Conservation (phyloP, 2,113 vertebrate species). For the Bucco capensis region DNA sequence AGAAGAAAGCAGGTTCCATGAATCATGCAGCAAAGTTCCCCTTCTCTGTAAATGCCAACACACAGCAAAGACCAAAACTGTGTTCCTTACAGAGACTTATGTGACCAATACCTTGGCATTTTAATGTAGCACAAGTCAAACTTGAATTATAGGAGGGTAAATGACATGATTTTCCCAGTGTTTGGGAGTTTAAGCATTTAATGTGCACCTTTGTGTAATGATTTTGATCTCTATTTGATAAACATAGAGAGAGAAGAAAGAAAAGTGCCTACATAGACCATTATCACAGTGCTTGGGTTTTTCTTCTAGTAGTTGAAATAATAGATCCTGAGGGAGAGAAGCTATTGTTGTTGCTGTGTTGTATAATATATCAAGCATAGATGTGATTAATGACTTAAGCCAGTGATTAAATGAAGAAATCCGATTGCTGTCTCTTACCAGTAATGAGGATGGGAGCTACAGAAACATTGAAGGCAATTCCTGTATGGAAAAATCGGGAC, state of each 20-base stretch:
- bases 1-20: neutral
- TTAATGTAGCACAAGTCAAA: neutral
- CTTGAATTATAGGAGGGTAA: neutral
- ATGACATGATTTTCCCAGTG: neutral
- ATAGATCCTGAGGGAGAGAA: neutral
- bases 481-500: neutral
- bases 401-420: slow-evolving; percentile 14
- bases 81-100: neutral
- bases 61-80: neutral
- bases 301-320: neutral
- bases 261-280: neutral
- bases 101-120: neutral
- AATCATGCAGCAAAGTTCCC: neutral
- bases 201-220: neutral
- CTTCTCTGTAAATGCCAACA: neutral
- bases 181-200: neutral
- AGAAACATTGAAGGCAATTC: neutral
- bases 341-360: neutral
- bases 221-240: neutral
- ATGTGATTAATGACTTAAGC: slow-evolving; percentile 1
- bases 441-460: neutral
- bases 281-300: neutral
- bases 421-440: neutral
- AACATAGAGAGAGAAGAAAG: neutral
- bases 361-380: neutral